Evolutionary conservation across 1,140 invertebrate genomes (phyloP).

Genomic region (Carcinoscorpius rotundicauda): DNA sequence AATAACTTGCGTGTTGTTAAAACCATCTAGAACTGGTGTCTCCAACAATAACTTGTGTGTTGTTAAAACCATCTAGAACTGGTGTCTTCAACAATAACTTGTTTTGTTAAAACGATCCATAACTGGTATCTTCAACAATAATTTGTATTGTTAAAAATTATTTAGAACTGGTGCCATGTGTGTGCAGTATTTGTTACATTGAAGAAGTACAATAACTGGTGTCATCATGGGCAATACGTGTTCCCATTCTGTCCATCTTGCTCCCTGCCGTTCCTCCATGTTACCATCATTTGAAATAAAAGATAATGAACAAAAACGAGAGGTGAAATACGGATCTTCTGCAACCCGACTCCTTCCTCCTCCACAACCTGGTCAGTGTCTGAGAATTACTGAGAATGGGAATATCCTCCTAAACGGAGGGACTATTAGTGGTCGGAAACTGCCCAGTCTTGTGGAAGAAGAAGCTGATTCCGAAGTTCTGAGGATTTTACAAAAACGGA

Average conservation of each 20-base stretch:
- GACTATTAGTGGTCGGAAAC: conserved; percentile 50
- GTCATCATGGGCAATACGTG: background rate
- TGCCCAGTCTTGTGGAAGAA: background rate
- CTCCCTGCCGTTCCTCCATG: background rate
- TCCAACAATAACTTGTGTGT: too few species aligned
- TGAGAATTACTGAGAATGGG: conserved; percentile 62
- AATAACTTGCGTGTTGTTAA: too few species aligned
- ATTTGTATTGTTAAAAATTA: too few species aligned
- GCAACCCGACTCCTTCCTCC: conserved; percentile 45
- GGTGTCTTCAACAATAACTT: too few species aligned
- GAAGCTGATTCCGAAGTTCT: conserved; percentile 8
- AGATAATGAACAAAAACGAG: background rate
- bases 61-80: too few species aligned
- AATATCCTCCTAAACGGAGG: conserved; percentile 61
- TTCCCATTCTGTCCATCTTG: background rate
- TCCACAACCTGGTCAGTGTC: conserved; percentile 41
- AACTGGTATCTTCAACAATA: too few species aligned
- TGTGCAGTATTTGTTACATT: too few species aligned
- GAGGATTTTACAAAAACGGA: conserved; percentile 3
- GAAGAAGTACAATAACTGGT: background rate
- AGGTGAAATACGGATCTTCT: conserved; percentile 7
- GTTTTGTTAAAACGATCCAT: too few species aligned
- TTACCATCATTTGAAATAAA: background rate
- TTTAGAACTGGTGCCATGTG: too few species aligned
- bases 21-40: too few species aligned